These are phyloP conservation scores for Cryptocephalus primarius DNA, from an alignment of 2,888 invertebrate species.

Conservation along the genomic window DNA sequence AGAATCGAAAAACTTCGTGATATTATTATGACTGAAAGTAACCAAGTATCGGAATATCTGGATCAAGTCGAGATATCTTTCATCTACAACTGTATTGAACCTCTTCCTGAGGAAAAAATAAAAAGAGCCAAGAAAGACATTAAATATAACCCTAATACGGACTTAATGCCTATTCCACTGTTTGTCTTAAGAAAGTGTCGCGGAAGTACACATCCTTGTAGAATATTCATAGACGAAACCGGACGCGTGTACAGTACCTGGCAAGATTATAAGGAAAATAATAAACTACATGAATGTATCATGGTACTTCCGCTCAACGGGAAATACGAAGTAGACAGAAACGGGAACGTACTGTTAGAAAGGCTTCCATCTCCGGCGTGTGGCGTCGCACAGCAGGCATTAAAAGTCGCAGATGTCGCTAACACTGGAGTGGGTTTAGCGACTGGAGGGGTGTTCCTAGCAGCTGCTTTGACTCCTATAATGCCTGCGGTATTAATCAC, in stretches of 20 bases:
- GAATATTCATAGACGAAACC: constrained; percentile 28
- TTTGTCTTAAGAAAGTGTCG: constrained; percentile 31
- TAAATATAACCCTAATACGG: constrained; percentile 27
- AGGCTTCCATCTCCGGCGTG: constrained; percentile 28
- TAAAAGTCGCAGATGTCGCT: constrained; percentile 23
- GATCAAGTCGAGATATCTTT: constrained; percentile 22
- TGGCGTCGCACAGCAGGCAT: constrained; percentile 19
- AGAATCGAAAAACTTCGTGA: neutral
- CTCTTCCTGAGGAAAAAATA: constrained; percentile 23
- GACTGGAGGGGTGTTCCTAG: constrained; percentile 37
- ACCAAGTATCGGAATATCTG: constrained; percentile 1
- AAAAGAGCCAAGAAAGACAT: constrained; percentile 20
- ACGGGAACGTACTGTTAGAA: constrained; percentile 23
- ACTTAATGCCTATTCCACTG: constrained; percentile 26
- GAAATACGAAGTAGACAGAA: constrained; percentile 23
- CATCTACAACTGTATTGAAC: constrained; percentile 26
- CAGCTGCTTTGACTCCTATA: neutral
- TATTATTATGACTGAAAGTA: no score
- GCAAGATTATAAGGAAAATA: constrained; percentile 42
- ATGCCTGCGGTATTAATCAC: constrained; percentile 4
- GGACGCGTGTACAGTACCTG: constrained; percentile 44
- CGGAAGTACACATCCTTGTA: constrained; percentile 22
- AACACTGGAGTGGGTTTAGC: constrained; percentile 25
- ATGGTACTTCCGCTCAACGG: constrained; percentile 42
- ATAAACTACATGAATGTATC: constrained; percentile 44